Conservation (phyloP, 1,140 invertebrate genomes). For the Scaptodrosophila lebanonensis region DNA sequence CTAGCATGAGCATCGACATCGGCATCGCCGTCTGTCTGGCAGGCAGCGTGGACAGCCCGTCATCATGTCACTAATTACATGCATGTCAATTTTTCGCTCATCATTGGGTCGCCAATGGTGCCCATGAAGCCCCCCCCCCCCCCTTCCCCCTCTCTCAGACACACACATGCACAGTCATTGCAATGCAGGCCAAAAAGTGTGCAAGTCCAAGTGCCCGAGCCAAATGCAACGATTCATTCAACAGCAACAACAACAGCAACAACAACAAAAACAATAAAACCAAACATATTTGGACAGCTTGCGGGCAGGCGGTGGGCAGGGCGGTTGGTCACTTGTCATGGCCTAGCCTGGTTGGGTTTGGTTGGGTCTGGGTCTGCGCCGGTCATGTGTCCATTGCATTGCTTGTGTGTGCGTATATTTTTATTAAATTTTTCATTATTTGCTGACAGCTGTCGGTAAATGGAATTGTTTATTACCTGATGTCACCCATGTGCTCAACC, state of each 20-base stretch:
- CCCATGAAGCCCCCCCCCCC: background rate
- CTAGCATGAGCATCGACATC: no score
- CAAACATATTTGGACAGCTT: constrained; percentile 69
- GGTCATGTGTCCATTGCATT: constrained; percentile 5
- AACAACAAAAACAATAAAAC: constrained; percentile 37
- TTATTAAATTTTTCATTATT: constrained; percentile 72
- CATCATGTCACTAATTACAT: constrained; percentile 69
- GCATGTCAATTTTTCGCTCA: constrained; percentile 71
- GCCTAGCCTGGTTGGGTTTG: no score
- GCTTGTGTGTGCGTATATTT: constrained; percentile 22
- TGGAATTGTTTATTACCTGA: constrained; percentile 73
- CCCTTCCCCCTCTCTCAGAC: no score
- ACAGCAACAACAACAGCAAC: constrained; percentile 1
- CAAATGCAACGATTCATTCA: constrained; percentile 17
- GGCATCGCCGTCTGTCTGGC: no score
- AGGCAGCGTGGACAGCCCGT: constrained; percentile 11
- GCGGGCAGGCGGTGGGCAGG: constrained; percentile 36
- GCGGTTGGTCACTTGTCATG: constrained; percentile 10
- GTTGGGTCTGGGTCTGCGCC: no score
- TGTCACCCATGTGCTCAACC: constrained; percentile 19
- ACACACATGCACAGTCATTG: background rate
- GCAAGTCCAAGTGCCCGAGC: background rate
- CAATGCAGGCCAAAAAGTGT: no score
- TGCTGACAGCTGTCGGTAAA: constrained; percentile 71
- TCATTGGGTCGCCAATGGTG: constrained; percentile 48